Evolutionary conservation across 2,113 vertebrate species (phyloP), one percentile per base, ranked within the genome.

Genomic region (Origma solitaria): DNA sequence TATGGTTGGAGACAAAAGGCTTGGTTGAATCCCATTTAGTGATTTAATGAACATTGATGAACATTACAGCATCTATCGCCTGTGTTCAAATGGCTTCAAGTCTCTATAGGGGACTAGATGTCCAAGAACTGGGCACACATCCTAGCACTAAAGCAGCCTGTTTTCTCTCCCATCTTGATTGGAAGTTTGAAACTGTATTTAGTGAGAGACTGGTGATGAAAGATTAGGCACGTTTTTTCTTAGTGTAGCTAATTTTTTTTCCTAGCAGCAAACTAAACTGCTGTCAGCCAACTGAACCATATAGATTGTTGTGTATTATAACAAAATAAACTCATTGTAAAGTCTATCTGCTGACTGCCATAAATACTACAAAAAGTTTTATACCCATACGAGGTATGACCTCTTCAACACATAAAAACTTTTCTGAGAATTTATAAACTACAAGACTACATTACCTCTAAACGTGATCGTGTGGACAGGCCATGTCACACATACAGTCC

Each of bases 351-450:
- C 40, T 89, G 50, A 65, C 31, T 65, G 17, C 7, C 6, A 22
- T 45, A 64, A 86, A 60, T 51, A 42, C 18, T 27, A 37, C 19
- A 57, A 2, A 50, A 31, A 42, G 2, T 77, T 69, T 86, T 80
- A 47, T 7, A 83, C 4, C 5, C 1, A 4, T 83, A 31, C 5
- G 54, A 75, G 15, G 20, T 70, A 28, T 0, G 0, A 12, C 15
- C 13, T 62, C 6, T 42, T 71, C 11, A 75, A 61, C 17, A 47
- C 3, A 33, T 3, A 64, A 15, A 54, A 72, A 20, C 13, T 60
- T 88, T 64, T 42, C 60, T 61, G 60, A 81, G 9, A 70, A 80
- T 13, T 42, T 65, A 35, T 6, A 66, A 87, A 17, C 28, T 16
- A 72, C n/a, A 88, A 31, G 57, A 76, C 9, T 35, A 1, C 8